phyloP scores from a whole-genome alignment of 2,797 vertebrate genomes.

The Phalanger gymnotis region DNA sequence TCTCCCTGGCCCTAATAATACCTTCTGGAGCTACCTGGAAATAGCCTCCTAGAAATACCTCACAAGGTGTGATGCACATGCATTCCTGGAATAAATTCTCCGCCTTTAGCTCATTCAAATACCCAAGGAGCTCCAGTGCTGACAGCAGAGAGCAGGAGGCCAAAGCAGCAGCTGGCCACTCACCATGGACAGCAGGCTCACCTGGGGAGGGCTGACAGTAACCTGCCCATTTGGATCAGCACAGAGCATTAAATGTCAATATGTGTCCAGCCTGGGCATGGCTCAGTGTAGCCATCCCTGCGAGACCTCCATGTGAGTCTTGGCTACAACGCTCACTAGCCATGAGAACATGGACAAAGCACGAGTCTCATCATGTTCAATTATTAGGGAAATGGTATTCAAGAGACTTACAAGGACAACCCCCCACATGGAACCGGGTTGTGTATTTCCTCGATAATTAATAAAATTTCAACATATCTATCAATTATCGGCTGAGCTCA shows the following conservation, averaged over 20 bases:
- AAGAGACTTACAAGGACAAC: not conserved
- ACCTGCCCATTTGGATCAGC: not conserved
- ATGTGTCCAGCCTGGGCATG: not conserved
- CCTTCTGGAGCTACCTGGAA: not conserved
- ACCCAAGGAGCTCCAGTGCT: not conserved
- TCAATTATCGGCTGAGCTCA: not conserved
- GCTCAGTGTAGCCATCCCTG: not conserved
- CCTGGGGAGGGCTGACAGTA: not conserved
- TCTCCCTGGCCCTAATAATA: not conserved
- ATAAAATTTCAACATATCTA: not conserved
- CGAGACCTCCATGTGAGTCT: not conserved
- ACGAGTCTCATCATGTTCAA: not conserved
- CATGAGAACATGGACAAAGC: not conserved
- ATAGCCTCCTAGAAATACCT: not conserved
- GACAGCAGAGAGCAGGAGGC: not conserved
- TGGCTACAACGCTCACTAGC: not conserved
- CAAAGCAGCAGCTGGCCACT: not conserved
- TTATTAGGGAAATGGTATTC: not conserved
- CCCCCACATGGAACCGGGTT: not conserved
- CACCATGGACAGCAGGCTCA: not conserved
- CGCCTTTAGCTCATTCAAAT: not conserved
- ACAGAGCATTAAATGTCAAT: not conserved
- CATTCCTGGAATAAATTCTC: conserved; percentile 9
- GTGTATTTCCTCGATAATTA: not conserved
- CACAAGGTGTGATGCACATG: not conserved